A percentile compares a stretch with the other conserved stretches of the same genome.
Evolutionary conservation across 1,140 invertebrate genomes (phyloP).

Genomic region (Sitodiplosis mosellana): DNA sequence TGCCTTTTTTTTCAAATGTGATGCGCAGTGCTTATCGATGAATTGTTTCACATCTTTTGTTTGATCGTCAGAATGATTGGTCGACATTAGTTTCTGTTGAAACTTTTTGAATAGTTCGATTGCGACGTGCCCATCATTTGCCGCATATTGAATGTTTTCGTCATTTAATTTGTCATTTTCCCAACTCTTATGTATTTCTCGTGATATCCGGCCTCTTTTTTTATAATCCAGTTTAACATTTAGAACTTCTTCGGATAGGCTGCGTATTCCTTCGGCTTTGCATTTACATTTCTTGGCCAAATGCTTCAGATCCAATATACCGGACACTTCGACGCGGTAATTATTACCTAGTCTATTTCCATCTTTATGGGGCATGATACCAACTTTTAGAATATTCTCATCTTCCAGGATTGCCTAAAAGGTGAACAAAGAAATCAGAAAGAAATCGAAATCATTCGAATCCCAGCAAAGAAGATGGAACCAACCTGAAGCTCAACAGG

Average conservation of each 20-base stretch:
- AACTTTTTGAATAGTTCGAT: constrained; percentile 41
- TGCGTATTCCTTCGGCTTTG: constrained; percentile 35
- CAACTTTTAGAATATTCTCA: constrained; percentile 45
- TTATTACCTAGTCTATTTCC: constrained; percentile 43
- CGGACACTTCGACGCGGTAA: constrained; percentile 40
- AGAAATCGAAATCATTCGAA: not conserved
- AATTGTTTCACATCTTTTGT: not conserved
- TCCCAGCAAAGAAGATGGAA: constrained; percentile 1
- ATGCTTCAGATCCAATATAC: constrained; percentile 49
- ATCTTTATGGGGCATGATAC: constrained; percentile 51
- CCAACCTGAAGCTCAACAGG: constrained; percentile 32
- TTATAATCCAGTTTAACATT: constrained; percentile 45
- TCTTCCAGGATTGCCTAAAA: constrained; percentile 31
- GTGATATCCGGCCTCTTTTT: constrained; percentile 38
- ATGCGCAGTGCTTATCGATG: too few species aligned
- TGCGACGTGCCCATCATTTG: constrained; percentile 48
- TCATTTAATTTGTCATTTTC: constrained; percentile 38
- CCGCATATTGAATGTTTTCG: constrained; percentile 49
- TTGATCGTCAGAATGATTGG: not conserved
- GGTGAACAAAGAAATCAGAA: too few species aligned
- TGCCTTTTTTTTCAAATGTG: too few species aligned
- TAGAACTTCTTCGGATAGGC: constrained; percentile 33
- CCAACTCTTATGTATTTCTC: constrained; percentile 33
- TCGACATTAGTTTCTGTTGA: not conserved
- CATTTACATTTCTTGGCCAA: constrained; percentile 31